These are phyloP conservation scores for Amiota communis DNA, from an alignment of 2,888 invertebrate genomes.

Conservation along the genomic window DNA sequence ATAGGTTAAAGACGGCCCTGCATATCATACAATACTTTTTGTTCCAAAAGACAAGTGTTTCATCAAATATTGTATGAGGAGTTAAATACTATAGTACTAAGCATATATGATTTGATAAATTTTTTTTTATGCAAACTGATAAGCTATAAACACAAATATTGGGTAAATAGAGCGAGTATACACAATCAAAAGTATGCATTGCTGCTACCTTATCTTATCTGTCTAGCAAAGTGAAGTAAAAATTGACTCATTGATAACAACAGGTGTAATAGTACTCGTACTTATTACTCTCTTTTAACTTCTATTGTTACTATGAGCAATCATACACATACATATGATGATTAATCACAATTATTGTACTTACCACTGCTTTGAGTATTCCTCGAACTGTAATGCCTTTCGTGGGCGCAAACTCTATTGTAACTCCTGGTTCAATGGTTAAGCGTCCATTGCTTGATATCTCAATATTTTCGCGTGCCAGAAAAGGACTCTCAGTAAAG, in stretches of 20 bases:
- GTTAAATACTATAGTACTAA: not conserved
- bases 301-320: not conserved
- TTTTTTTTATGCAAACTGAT: slow-evolving; percentile 6
- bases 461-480: slow-evolving; percentile 85
- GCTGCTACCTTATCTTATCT: slow-evolving; percentile 21
- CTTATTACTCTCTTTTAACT: no score
- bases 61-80: not conserved
- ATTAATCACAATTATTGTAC: slow-evolving; percentile 66
- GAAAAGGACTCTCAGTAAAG: slow-evolving; percentile 80
- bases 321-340: not conserved
- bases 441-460: slow-evolving; percentile 86
- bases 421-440: slow-evolving; percentile 91
- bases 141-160: slow-evolving; percentile 50
- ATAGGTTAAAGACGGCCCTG: no score
- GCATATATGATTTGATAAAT: no score
- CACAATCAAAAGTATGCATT: slow-evolving; percentile 51
- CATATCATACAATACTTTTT: no score
- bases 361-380: slow-evolving; percentile 90
- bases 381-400: slow-evolving; percentile 95
- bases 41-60: slow-evolving; percentile 8
- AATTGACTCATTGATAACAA: slow-evolving; percentile 49
- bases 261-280: slow-evolving; percentile 50
- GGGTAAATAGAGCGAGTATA: slow-evolving; percentile 38
- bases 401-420: slow-evolving; percentile 91
- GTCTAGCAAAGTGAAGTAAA: no score